phyloP scores from a whole-genome alignment of 1,140 invertebrate genomes.

The Formica selysi region DNA sequence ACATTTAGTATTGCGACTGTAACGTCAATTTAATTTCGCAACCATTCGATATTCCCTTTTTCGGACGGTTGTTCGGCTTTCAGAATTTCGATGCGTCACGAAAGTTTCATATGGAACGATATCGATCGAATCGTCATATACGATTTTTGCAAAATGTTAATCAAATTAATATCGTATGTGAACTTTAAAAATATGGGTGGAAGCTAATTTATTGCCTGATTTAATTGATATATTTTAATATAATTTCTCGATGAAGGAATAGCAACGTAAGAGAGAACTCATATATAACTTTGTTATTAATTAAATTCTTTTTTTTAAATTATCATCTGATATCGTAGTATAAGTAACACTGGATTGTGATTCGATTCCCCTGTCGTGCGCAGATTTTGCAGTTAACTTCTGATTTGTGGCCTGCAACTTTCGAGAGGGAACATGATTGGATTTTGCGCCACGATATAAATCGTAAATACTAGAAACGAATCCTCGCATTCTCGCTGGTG shows the following conservation, averaged over 20 bases:
- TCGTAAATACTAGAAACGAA: constrained; percentile 59
- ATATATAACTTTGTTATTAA: neutral
- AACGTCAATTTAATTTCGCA: constrained; percentile 48
- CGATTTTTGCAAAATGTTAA: constrained; percentile 2
- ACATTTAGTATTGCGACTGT: constrained; percentile 38
- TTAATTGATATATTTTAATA: neutral
- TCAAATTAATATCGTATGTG: neutral
- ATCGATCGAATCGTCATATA: neutral
- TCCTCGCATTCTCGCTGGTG: constrained; percentile 42
- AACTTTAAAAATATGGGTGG: neutral
- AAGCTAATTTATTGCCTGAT: neutral
- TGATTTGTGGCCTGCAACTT: constrained; percentile 61
- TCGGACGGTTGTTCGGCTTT: constrained; percentile 35
- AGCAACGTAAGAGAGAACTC: neutral
- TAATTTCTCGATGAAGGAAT: constrained; percentile 33
- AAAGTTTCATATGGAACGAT: neutral
- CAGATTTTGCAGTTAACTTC: constrained; percentile 56
- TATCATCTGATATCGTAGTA: neutral
- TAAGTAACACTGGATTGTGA: constrained; percentile 30
- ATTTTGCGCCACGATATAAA: constrained; percentile 51
- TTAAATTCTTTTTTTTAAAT: neutral
- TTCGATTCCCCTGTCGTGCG: constrained; percentile 42
- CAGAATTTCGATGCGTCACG: neutral
- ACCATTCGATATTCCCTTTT: constrained; percentile 41
- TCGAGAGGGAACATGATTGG: constrained; percentile 48